phyloP scores from a whole-genome alignment of 1,140 invertebrate genomes.

The Leptinotarsa lineolata region DNA sequence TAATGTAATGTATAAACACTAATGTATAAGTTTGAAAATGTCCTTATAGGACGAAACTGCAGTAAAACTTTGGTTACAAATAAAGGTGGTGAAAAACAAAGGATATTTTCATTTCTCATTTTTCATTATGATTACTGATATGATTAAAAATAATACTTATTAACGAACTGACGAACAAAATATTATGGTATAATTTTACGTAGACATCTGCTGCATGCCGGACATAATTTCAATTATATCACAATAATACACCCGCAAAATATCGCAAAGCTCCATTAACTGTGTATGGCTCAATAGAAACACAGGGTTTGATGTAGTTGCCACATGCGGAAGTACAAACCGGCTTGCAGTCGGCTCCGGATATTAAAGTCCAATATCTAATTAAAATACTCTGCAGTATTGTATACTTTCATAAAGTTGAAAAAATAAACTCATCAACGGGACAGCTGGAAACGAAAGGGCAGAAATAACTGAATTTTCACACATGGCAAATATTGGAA shows the following conservation, averaged over 20 bases:
- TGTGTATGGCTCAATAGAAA: not conserved
- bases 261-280: not conserved
- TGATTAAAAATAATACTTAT: too few species aligned
- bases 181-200: too few species aligned
- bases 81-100: too few species aligned
- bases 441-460: not conserved
- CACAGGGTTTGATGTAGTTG: not conserved
- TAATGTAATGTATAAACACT: too few species aligned
- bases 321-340: conserved; percentile 21
- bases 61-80: too few species aligned
- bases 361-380: conserved; percentile 29
- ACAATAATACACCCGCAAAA: not conserved
- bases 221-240: not conserved
- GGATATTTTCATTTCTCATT: too few species aligned
- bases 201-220: not conserved
- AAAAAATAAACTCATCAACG: not conserved
- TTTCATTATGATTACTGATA: too few species aligned
- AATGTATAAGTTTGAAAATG: too few species aligned
- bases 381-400: conserved; percentile 18
- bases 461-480: too few species aligned
- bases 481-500: too few species aligned
- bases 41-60: too few species aligned
- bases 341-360: conserved; percentile 1
- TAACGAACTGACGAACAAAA: too few species aligned
- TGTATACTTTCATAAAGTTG: not conserved